Conservation (phyloP, 2,888 invertebrate species). For the Mesorhabditis sp. region DNA sequence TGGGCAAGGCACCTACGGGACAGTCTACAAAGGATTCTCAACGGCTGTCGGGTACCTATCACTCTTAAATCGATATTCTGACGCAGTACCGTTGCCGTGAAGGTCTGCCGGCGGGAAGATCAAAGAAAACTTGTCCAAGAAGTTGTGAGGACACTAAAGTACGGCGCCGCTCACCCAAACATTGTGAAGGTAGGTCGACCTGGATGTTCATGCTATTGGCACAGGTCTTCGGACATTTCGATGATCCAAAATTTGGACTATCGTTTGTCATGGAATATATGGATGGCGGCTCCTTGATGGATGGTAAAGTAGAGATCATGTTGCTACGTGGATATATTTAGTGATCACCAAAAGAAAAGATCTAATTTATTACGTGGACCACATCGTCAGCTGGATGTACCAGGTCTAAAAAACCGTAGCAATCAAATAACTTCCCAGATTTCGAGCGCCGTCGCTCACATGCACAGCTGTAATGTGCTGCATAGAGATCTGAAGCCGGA, state of each 20-base stretch:
- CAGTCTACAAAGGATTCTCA: background rate
- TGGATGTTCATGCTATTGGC: no score
- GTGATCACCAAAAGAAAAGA: background rate
- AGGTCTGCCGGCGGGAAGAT: background rate
- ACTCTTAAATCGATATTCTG: background rate
- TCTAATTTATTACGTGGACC: constrained; percentile 5
- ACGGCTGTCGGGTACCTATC: background rate
- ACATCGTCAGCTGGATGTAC: constrained; percentile 6
- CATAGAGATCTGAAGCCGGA: constrained; percentile 6
- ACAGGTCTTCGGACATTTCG: constrained; percentile 4
- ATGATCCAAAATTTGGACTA: background rate
- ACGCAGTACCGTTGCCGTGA: background rate
- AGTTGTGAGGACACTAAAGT: background rate
- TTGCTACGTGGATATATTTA: background rate
- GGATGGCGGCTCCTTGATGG: background rate
- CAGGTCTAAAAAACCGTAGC: background rate
- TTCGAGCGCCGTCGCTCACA: background rate
- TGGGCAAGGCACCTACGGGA: background rate
- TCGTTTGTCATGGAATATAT: background rate
- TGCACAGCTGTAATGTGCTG: constrained; percentile 1
- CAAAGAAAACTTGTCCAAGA: constrained; percentile 6
- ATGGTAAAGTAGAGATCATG: background rate
- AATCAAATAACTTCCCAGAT: background rate
- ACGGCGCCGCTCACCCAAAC: constrained; percentile 2
- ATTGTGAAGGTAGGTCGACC: background rate